Evolutionary conservation across 1,140 invertebrate species (phyloP).

Genomic region (Ridgeia piscesae): DNA sequence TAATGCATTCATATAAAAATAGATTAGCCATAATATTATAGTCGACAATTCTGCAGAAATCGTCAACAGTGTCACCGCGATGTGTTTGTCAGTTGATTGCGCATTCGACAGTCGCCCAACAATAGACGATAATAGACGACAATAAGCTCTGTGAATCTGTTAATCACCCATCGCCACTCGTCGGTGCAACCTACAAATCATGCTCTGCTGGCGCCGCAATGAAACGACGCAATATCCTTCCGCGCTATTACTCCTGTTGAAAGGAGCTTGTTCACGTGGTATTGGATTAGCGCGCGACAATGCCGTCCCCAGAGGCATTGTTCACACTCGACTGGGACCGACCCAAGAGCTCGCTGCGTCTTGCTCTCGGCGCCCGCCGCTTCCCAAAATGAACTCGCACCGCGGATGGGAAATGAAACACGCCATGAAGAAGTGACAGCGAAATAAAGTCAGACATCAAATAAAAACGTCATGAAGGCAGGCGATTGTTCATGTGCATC

Average conservation of each 20-base stretch:
- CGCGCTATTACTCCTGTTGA: background rate
- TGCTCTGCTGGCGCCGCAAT: background rate
- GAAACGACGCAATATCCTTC: slow-evolving; percentile 4
- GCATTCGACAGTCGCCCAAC: background rate
- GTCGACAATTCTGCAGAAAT: background rate
- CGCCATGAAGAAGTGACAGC: background rate
- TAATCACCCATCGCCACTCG: background rate
- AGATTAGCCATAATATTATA: background rate
- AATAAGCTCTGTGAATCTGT: background rate
- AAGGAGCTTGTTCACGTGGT: background rate
- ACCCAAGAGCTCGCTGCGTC: background rate
- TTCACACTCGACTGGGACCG: background rate
- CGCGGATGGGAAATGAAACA: background rate
- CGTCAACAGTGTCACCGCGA: background rate
- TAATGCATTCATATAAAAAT: background rate
- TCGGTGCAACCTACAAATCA: background rate
- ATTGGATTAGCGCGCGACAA: background rate
- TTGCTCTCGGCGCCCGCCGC: background rate
- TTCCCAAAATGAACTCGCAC: background rate
- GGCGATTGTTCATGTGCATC: background rate
- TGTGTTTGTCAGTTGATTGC: background rate
- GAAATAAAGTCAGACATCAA: background rate
- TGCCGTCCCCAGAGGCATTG: background rate
- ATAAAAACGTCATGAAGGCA: background rate
- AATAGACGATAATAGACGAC: background rate